Evolutionary conservation across 1,140 invertebrate genomes (phyloP).

Genomic region (Bicyclus anynana): DNA sequence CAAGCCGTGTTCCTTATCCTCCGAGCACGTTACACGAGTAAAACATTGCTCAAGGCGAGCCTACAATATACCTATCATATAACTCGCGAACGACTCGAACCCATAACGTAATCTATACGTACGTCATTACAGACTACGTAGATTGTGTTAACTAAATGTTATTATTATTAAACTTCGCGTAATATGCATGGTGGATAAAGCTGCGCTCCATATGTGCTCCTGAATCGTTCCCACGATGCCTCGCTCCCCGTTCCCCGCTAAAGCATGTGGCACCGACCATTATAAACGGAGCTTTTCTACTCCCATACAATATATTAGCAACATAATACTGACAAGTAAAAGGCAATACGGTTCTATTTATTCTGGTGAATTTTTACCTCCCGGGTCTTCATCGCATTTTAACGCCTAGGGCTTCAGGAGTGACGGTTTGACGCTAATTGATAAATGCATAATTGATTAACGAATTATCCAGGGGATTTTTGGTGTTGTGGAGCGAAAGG

Average conservation of each 20-base stretch:
- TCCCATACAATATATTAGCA: conserved; percentile 16
- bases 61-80: conserved; percentile 1
- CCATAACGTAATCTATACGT: conserved; percentile 43
- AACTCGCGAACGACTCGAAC: conserved; percentile 14
- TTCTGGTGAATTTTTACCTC: conserved; percentile 55
- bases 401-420: conserved; percentile 65
- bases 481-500: conserved; percentile 5
- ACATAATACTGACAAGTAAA: conserved; percentile 6
- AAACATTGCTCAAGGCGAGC: conserved; percentile 23
- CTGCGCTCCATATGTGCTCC: conserved; percentile 67
- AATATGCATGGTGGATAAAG: conserved; percentile 64
- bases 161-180: conserved; percentile 64
- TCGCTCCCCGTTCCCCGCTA: conserved; percentile 31
- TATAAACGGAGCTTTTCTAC: conserved; percentile 37
- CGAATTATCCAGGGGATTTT: conserved; percentile 41
- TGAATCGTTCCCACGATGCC: conserved; percentile 59
- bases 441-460: conserved; percentile 67
- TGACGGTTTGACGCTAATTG: conserved; percentile 57
- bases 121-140: conserved; percentile 40
- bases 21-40: conserved; percentile 11
- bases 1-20: conserved; percentile 21
- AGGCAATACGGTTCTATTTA: conserved; percentile 33
- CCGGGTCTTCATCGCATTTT: conserved; percentile 58
- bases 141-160: conserved; percentile 60
- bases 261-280: conserved; percentile 62